These are phyloP conservation scores for Abrostola tripartita DNA, from an alignment of 2,888 invertebrate species.

Conservation along the genomic window DNA sequence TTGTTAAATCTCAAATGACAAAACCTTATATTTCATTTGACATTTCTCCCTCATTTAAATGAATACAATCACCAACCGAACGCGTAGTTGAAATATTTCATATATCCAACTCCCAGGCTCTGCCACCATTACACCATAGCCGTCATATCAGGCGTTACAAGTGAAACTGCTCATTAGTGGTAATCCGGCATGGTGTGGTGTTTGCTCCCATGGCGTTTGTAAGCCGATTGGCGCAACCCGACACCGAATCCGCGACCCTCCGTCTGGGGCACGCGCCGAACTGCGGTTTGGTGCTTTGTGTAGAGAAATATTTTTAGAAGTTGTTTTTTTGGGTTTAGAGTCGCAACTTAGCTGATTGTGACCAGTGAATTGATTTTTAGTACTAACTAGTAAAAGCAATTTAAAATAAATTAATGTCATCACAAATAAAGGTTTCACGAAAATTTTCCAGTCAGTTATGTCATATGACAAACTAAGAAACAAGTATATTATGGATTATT, in stretches of 20 bases:
- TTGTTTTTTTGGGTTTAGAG: constrained; percentile 7
- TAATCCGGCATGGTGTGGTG: constrained; percentile 73
- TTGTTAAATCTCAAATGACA: too few relatives aligned
- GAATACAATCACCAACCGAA: background rate
- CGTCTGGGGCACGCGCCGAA: constrained; percentile 60
- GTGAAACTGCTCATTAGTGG: constrained; percentile 75
- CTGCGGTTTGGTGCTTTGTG: constrained; percentile 55
- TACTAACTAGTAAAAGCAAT: too few relatives aligned
- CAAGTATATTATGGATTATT: too few relatives aligned
- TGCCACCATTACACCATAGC: constrained; percentile 14
- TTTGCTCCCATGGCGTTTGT: constrained; percentile 78
- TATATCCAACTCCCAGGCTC: background rate
- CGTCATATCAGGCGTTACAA: constrained; percentile 51
- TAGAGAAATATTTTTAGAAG: constrained; percentile 19
- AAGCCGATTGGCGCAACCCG: constrained; percentile 84
- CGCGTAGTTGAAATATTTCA: background rate
- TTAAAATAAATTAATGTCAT: too few relatives aligned
- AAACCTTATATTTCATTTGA: too few relatives aligned
- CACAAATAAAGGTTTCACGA: too few relatives aligned
- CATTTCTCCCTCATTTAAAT: too few relatives aligned
- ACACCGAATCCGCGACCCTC: constrained; percentile 79
- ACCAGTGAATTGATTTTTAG: background rate
- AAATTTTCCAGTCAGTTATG: too few relatives aligned
- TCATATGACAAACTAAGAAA: too few relatives aligned
- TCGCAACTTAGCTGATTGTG: constrained; percentile 4